Evolutionary conservation across 2,888 invertebrate species (phyloP), one percentile per base, ranked within the genome.

Genomic region (Drepana falcataria): DNA sequence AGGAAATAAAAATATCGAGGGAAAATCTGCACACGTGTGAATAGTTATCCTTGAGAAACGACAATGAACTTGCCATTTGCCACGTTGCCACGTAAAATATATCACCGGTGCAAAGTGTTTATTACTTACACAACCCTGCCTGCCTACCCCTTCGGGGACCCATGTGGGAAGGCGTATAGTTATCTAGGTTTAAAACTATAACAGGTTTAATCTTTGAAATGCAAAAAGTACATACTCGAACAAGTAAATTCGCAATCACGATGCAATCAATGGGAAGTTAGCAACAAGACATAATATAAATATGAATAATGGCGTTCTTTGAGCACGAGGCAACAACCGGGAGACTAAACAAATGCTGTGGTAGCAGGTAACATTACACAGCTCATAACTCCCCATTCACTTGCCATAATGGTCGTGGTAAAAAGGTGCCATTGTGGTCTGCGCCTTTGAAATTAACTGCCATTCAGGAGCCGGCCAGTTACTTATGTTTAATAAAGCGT

Each of bases 301-400:
- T 3, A 9, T 9, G 2, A 4, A 6, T 44, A 44, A 44, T 44
- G 7, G 44, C 6, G 44, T 44, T 9, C 44, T 44, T 44, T 9
- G 9, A 44, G 9, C 6, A 9, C 9, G 9, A 44, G 9, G 9
- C 3, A 44, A 44, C 44, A 44, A 9, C 9, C 44, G 59, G 54
- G 52, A 68, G 65, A 69, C 73, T 68, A 69, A 72, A 74, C 72
- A 73, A 70, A 61, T 58, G 54, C 21, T 49, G 55, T 59, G 69
- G 70, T 77, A 76, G 57, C 64, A 65, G 48, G 55, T 61, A 59
- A 59, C 54, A 58, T 53, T 51, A 54, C 57, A 55, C 60, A 34
- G 55, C 57, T 44, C 61, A 59, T 70, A 65, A 68, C 68, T 61
- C 58, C 34, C 41, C 51, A 51, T 51, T 51, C 7, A 51, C 40